Evolutionary conservation across 2,888 invertebrate species (phyloP).

Genomic region (Stegana nigrithorax): DNA sequence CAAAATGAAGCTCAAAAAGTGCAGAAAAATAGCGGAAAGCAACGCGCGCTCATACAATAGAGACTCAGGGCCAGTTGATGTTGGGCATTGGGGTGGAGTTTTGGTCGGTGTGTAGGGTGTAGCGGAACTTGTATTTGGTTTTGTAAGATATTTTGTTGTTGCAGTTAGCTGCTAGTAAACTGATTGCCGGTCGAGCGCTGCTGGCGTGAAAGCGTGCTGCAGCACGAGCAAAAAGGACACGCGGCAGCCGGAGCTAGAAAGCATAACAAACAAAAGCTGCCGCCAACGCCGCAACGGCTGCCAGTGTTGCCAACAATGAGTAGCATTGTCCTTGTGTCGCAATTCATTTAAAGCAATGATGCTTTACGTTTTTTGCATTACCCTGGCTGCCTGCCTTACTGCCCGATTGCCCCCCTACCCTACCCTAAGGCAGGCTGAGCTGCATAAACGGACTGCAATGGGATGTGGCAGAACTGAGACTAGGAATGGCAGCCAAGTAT

Average conservation of each 20-base stretch:
- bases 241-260: too few species aligned
- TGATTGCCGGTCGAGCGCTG: neutral
- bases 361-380: slow-evolving; percentile 2
- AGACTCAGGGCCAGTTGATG: neutral
- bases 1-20: slow-evolving; percentile 47
- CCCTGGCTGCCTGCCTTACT: neutral
- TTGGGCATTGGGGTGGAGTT: neutral
- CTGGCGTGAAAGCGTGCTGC: too few species aligned
- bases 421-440: too few species aligned
- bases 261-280: neutral
- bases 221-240: too few species aligned
- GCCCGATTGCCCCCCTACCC: neutral
- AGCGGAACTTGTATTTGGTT: neutral
- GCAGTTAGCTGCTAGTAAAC: slow-evolving; percentile 4
- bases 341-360: slow-evolving; percentile 39
- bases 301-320: slow-evolving; percentile 22
- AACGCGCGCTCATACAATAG: neutral
- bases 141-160: slow-evolving; percentile 1
- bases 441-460: too few species aligned
- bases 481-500: too few species aligned
- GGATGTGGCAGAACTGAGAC: too few species aligned
- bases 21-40: slow-evolving; percentile 14
- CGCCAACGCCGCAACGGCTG: neutral
- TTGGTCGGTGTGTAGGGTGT: neutral
- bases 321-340: slow-evolving; percentile 35